phyloP scores from a whole-genome alignment of 2,797 vertebrate genomes.

The Limnodromus scolopaceus region DNA sequence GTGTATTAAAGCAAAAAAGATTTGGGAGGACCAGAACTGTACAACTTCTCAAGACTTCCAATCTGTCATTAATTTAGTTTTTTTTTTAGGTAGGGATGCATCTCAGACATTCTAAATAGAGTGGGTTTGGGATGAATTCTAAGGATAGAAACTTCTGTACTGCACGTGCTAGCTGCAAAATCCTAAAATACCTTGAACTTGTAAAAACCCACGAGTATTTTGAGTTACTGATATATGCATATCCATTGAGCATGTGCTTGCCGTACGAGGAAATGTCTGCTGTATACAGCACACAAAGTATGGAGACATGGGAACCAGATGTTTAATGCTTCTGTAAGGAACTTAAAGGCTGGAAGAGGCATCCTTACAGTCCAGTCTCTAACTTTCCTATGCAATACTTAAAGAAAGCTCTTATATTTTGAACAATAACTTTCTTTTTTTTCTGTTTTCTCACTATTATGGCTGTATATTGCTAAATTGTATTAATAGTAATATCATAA shows the following conservation, averaged over 20 bases:
- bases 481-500: not conserved
- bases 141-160: not conserved
- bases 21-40: not conserved
- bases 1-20: not conserved
- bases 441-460: not conserved
- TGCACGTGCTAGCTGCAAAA: not conserved
- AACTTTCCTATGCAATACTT: not conserved
- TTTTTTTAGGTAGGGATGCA: not conserved
- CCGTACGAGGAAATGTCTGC: not conserved
- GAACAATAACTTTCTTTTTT: not conserved
- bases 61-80: not conserved
- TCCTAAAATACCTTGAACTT: constrained; percentile 16
- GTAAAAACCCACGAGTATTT: not conserved
- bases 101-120: not conserved
- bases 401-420: fast-evolving
- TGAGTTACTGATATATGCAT: not conserved
- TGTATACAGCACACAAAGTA: not conserved
- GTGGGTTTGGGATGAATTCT: not conserved
- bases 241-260: not conserved
- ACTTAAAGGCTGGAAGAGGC: not conserved
- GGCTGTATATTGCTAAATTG: not conserved
- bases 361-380: not conserved
- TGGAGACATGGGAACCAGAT: not conserved
- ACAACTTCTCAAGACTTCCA: not conserved
- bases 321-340: fast-evolving